Base-by-base conservation (phyloP, 35 echinoderm and acorn worm species). In the Apostichopus parvimensis region DNA sequence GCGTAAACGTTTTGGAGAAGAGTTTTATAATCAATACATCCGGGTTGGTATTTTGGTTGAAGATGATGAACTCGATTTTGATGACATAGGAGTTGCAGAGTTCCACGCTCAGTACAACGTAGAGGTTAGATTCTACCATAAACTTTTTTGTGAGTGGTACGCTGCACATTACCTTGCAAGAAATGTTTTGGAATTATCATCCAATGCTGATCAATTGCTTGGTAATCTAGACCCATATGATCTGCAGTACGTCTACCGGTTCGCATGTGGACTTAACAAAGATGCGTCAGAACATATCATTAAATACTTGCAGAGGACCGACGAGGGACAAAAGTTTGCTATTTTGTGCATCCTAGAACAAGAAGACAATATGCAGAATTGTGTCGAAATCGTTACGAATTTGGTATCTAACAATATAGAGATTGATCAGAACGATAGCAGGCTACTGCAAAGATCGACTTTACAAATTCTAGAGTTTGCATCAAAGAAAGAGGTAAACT, bases 261-360 rank as follows among this genome's bases (percentile, higher is more conserved):
- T 88, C 71, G 86, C 86, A 10, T 88, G 86, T 54, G 86, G 56
- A 25, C 9, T 88, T 15, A 23, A 66, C 12, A 23, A 24, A 53
- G 11, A 68, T 1, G 21, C 86, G 24, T 34, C 86, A 13, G 5
- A 18, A 17, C 68, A 88, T 28, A 71, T 88, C 20, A 73, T 88
- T 7, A 71, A 88, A 5, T 26, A 66, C 22, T 64, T 88, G 6
- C 86, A 20, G 23, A 71, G 15, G 1, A 88, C 34, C 1, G 60
- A 25, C 56, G 86, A 88, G 20, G 86, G 86, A 15, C 56, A 88
- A 21, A 68, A 88, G 53, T 88, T 88, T 71, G 86, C 86, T 23
- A 88, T 88, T 70, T 9, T 88, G 4, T 88, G 86, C 26, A 88
- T 73, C 0, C 8, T 72, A 4, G 86, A 88, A 71, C 59, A 73